Percentiles rank a stretch among this genome's conserved stretches.
phyloP scores from a whole-genome alignment of 2,888 invertebrate species.

The Linnaemya tessellans region DNA sequence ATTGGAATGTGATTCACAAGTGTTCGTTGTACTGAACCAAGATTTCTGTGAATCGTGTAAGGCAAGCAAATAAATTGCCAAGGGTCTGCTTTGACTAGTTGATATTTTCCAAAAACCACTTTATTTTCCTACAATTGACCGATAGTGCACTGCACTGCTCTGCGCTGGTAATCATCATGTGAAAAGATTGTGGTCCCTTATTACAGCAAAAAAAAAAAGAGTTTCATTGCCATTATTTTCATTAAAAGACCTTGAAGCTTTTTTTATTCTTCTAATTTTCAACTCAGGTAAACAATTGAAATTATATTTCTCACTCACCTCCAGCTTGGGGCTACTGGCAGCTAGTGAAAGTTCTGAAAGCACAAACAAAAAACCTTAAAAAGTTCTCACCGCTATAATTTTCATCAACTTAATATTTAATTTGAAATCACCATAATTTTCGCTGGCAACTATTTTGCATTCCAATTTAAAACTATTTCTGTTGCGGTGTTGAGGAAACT shows the following conservation, averaged over 20 bases:
- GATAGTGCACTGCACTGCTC: constrained; percentile 21
- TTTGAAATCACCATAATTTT: constrained; percentile 67
- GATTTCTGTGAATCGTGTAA: too few relatives aligned
- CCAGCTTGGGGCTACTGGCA: neutral
- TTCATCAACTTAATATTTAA: constrained; percentile 62
- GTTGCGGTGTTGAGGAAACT: neutral
- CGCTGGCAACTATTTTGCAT: constrained; percentile 49
- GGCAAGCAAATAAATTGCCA: too few relatives aligned
- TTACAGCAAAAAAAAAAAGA: constrained; percentile 30
- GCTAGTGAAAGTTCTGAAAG: constrained; percentile 66
- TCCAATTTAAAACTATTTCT: constrained; percentile 35
- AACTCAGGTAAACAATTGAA: constrained; percentile 38
- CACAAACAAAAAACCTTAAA: constrained; percentile 34
- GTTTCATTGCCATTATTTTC: constrained; percentile 32
- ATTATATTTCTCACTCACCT: constrained; percentile 51
- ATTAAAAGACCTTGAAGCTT: constrained; percentile 68
- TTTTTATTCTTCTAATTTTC: constrained; percentile 33
- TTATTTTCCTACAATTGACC: constrained; percentile 26
- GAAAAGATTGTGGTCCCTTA: constrained; percentile 24
- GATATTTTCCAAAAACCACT: too few relatives aligned
- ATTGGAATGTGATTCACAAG: too few relatives aligned
- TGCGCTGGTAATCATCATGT: constrained; percentile 9
- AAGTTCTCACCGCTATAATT: constrained; percentile 64
- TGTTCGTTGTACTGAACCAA: too few relatives aligned
- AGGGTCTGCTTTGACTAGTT: too few relatives aligned